phyloP scores from a whole-genome alignment of 2,888 invertebrate genomes.

The Xestia rhomboidea region DNA sequence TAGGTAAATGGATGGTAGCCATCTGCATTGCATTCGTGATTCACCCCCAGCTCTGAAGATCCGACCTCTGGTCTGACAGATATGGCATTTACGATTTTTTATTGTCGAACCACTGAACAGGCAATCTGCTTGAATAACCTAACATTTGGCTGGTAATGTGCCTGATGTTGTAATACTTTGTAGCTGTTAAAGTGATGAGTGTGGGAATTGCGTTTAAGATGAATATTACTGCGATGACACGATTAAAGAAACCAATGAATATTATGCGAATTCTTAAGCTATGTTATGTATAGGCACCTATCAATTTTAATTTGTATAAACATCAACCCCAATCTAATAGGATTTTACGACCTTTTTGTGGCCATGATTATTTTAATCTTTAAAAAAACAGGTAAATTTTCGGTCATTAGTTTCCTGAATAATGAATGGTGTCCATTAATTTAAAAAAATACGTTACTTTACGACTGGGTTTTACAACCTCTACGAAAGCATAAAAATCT shows the following conservation, averaged over 20 bases:
- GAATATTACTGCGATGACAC: conserved; percentile 34
- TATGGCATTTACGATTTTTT: conserved; percentile 66
- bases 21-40: conserved; percentile 52
- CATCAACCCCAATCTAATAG: background rate
- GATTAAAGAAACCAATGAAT: conserved; percentile 28
- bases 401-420: background rate
- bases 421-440: background rate
- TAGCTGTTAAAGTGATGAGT: conserved; percentile 43
- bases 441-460: background rate
- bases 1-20: conserved; percentile 38
- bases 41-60: conserved; percentile 48
- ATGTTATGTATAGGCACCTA: background rate
- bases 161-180: conserved; percentile 47
- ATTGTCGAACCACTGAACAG: conserved; percentile 36
- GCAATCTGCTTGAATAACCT: conserved; percentile 53
- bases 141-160: conserved; percentile 58
- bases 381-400: background rate
- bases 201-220: conserved; percentile 57
- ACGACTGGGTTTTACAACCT: conserved; percentile 1
- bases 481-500: background rate
- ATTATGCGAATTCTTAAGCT: background rate
- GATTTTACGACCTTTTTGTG: background rate
- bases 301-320: background rate
- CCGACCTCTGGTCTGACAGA: conserved; percentile 48
- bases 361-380: background rate